Evolutionary conservation across 2,888 invertebrate species (phyloP), one percentile per base, ranked within the genome.

Genomic region (Trissonchulus latispiculum): DNA sequence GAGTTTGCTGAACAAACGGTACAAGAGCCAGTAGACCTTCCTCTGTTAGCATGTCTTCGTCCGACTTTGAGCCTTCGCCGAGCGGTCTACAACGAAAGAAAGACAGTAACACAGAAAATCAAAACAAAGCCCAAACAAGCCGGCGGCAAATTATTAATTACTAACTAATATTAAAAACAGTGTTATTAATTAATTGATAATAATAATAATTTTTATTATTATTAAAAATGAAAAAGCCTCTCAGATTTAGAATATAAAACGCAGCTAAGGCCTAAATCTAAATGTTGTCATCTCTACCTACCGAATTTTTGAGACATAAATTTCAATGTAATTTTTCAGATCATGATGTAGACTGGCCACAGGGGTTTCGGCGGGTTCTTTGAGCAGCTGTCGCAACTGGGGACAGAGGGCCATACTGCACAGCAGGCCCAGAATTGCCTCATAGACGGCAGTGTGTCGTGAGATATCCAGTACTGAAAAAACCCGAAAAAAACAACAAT

Each of bases 381-480:
- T 75, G 29, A 91, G 83, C 69, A 91, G 84, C 59, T 88, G 86
- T 1, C 89, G 88, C 73, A 90, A 81, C 78, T 87, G 87, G 80
- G 86, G 84, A 85, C 84, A 84, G 78, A 87, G 85, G 32, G 90
- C 90, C 82, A 90, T 86, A 0, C 92, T 91, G 77, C 94, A 88
- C 76, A 93, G 87, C 76, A 92, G 85, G 78, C 90, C 90, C 78
- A 95, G 85, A 80, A 94, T 90, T 77, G 92, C 90, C 78, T 91
- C 89, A 85, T 95, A 95, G 79, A 95, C 87, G 35, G 94, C 93
- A 84, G 95, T 93, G 86, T 95, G 95, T 29, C 94, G 89, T n/a
- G 95, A 93, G 90, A 95, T 94, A 85, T 95, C 95, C 84, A 95
- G 85, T 78, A 95, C 95, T 86, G 83, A 32, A 78, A 77, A 33